These are phyloP conservation scores for Erpornis zantholeuca DNA, from an alignment of 2,113 vertebrate genomes.

Conservation along the genomic window DNA sequence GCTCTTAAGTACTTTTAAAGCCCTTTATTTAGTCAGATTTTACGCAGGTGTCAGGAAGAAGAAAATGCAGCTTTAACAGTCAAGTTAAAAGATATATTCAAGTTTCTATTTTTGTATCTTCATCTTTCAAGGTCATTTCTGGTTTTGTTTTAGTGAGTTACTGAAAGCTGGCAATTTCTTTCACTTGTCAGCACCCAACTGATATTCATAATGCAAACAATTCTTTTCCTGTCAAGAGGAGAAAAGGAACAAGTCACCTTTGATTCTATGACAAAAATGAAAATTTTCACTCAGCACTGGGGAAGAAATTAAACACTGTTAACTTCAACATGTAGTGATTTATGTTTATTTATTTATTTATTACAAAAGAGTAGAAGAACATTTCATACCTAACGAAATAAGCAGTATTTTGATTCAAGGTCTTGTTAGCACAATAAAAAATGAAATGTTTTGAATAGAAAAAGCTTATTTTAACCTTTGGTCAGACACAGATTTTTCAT, in stretches of 20 bases:
- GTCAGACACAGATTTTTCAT: neutral
- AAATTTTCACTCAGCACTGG: neutral
- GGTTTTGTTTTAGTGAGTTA: constrained; percentile 42
- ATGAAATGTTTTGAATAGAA: neutral
- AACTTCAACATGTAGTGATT: neutral
- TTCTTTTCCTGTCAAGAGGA: constrained; percentile 49
- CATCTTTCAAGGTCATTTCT: constrained; percentile 53
- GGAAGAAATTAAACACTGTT: neutral
- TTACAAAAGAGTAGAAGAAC: neutral
- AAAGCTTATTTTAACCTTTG: neutral
- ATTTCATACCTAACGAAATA: neutral
- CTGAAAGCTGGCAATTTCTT: constrained; percentile 19
- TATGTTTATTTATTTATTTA: neutral
- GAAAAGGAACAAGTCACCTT: constrained; percentile 22
- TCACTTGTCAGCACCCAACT: constrained; percentile 60
- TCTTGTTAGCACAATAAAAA: neutral
- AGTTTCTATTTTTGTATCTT: constrained; percentile 41
- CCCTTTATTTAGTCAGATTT: constrained; percentile 28
- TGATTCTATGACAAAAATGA: constrained; percentile 30
- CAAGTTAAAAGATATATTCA: constrained; percentile 24
- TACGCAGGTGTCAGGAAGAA: neutral
- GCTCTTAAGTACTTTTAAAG: neutral
- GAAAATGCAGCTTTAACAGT: constrained; percentile 52
- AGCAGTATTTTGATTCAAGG: neutral
- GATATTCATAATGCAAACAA: constrained; percentile 65